phyloP scores from a whole-genome alignment of 2,888 invertebrate genomes.

The Prenolepis imparis region DNA sequence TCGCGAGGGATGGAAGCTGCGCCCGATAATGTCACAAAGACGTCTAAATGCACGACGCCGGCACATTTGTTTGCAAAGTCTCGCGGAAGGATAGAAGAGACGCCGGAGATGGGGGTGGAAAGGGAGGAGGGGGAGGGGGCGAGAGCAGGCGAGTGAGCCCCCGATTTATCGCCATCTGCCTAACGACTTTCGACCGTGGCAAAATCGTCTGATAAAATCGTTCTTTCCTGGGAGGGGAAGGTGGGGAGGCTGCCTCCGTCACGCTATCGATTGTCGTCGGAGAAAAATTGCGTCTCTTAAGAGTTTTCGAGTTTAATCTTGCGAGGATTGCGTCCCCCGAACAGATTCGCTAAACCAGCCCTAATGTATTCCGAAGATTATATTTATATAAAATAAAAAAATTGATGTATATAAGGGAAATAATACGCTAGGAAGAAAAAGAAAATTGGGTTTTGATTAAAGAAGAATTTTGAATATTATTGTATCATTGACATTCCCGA shows the following conservation, averaged over 20 bases:
- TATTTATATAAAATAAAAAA: not conserved
- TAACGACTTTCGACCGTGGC: conserved; percentile 64
- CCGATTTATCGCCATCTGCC: conserved; percentile 63
- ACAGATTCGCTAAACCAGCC: not conserved
- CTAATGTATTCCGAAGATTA: not conserved
- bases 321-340: conserved; percentile 20
- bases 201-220: conserved; percentile 61
- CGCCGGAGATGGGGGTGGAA: not conserved
- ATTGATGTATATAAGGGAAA: not conserved
- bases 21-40: conserved; percentile 71
- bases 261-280: conserved; percentile 42
- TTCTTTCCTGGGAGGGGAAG: conserved; percentile 41
- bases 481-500: conserved; percentile 3
- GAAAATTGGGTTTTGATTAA: not conserved
- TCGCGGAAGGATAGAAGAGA: conserved; percentile 42
- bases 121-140: no score
- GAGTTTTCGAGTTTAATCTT: conserved; percentile 44
- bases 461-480: not conserved
- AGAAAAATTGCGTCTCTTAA: conserved; percentile 49
- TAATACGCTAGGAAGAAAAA: not conserved
- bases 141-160: conserved; percentile 33
- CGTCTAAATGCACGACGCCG: conserved; percentile 69
- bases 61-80: conserved; percentile 72
- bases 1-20: conserved; percentile 56
- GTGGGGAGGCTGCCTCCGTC: conserved; percentile 19